Evolutionary conservation across 2,888 invertebrate genomes (phyloP).

Genomic region (Diploptera punctata): DNA sequence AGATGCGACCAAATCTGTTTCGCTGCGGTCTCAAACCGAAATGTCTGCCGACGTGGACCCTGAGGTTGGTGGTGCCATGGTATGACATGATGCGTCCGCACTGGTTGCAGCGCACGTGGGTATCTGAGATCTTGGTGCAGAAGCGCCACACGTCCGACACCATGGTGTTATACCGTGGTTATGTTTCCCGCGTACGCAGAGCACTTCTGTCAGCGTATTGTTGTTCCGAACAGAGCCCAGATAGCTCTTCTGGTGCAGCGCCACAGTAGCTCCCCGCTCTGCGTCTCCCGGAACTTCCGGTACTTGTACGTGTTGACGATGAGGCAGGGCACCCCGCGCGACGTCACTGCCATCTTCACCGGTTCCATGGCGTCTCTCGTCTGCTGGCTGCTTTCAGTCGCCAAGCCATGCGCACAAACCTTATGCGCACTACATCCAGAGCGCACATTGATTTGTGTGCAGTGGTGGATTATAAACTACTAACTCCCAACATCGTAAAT

Average conservation of each 20-base stretch:
- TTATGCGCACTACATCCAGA: no score
- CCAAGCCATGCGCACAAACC: no score
- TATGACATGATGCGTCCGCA: constrained; percentile 45
- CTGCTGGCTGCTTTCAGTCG: no score
- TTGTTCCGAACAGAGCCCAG: constrained; percentile 29
- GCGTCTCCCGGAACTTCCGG: constrained; percentile 27
- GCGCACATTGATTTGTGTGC: neutral
- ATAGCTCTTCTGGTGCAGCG: constrained; percentile 36
- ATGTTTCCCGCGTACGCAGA: no score
- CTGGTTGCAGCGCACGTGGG: constrained; percentile 43
- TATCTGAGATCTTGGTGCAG: constrained; percentile 43
- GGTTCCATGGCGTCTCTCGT: neutral
- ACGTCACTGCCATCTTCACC: constrained; percentile 8
- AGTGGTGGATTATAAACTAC: no score
- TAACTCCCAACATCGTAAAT: no score
- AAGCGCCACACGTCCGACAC: constrained; percentile 45
- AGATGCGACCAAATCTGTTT: constrained; percentile 34
- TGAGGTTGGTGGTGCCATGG: constrained; percentile 45
- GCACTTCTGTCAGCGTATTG: neutral
- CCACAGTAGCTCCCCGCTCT: constrained; percentile 29
- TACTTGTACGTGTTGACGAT: constrained; percentile 32
- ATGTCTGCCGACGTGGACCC: constrained; percentile 44
- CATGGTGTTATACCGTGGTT: constrained; percentile 33
- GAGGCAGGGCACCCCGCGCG: constrained; percentile 30
- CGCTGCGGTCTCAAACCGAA: constrained; percentile 43